Evolutionary conservation across 2,113 vertebrate genomes (phyloP).

Genomic region (Platysternon megacephalum): DNA sequence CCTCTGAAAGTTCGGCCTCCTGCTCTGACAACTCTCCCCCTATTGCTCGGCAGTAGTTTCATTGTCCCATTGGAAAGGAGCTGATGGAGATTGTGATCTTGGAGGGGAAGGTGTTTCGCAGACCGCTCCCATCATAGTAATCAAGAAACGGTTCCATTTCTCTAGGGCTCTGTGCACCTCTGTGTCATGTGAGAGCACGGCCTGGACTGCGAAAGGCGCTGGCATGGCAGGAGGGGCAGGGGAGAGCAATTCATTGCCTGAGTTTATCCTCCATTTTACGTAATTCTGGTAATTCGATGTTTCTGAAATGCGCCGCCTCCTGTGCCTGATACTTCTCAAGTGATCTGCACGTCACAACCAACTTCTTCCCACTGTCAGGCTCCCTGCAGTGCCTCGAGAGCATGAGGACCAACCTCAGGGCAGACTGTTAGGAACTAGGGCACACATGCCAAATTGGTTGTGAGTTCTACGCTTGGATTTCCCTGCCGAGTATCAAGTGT

Average conservation of each 20-base stretch:
- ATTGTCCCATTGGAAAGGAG: not conserved
- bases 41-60: not conserved
- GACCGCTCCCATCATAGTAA: too few relatives aligned
- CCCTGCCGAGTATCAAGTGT: too few relatives aligned
- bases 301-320: not conserved
- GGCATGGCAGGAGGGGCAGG: not conserved
- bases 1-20: not conserved
- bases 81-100: not conserved
- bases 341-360: not conserved
- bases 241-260: not conserved
- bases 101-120: too few relatives aligned
- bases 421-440: not conserved
- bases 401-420: not conserved
- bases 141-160: not conserved
- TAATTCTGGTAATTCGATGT: not conserved
- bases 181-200: not conserved
- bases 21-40: not conserved
- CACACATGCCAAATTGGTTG: not conserved
- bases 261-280: not conserved
- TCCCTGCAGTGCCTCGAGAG: not conserved
- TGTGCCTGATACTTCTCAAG: accelerated
- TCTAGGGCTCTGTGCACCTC: not conserved
- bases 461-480: not conserved
- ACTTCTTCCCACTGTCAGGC: not conserved
- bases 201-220: not conserved